Evolutionary conservation across 2,888 invertebrate genomes (phyloP).

Genomic region (Rhodophaea formosa): DNA sequence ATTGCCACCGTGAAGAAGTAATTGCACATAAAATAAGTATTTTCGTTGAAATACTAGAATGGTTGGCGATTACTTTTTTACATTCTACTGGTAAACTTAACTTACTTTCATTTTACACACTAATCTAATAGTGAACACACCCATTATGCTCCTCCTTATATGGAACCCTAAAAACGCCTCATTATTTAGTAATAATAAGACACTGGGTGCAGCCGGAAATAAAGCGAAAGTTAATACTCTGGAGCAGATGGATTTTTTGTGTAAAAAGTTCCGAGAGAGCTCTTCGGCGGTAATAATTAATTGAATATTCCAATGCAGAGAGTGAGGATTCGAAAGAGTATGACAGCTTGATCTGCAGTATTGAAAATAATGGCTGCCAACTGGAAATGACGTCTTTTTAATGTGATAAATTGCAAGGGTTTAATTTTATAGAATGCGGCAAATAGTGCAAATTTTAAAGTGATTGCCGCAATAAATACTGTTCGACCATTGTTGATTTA

Average conservation of each 20-base stretch:
- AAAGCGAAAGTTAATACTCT: constrained; percentile 12
- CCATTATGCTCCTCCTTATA: background rate
- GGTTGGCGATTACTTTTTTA: no score
- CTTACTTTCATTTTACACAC: no score
- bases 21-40: no score
- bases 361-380: constrained; percentile 5
- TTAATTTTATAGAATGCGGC: background rate
- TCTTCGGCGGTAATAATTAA: constrained; percentile 16
- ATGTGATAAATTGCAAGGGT: background rate
- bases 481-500: no score
- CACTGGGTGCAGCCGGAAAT: background rate
- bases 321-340: constrained; percentile 9
- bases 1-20: no score
- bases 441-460: no score
- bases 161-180: background rate
- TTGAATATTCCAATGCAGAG: constrained; percentile 16
- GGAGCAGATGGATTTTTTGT: constrained; percentile 15
- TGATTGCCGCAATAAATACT: background rate
- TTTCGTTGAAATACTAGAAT: no score
- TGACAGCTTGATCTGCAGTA: constrained; percentile 5
- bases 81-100: no score
- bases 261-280: constrained; percentile 11
- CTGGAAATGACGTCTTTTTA: background rate
- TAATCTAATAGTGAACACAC: no score
- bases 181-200: constrained; percentile 3